Conservation (phyloP, 2,888 invertebrate genomes). For the Sisyra nigra region DNA sequence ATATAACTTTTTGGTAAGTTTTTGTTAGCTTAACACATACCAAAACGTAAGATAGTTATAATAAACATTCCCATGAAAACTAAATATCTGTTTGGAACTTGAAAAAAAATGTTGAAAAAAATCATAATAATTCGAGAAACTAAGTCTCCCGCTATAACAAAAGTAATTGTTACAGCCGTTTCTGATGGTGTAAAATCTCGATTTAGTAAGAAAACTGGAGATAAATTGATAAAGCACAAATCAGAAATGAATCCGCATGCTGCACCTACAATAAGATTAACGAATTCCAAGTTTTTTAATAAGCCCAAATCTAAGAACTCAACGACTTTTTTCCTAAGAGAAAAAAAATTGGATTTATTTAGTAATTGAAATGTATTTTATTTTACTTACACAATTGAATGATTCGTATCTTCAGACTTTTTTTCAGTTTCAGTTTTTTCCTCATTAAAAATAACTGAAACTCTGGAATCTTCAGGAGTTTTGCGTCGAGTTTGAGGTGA, state of each 20-base stretch:
- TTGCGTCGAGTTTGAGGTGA: no score
- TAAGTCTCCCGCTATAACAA: constrained; percentile 52
- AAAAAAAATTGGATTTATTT: background rate
- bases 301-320: constrained; percentile 44
- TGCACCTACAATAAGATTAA: constrained; percentile 53
- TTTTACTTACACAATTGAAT: background rate
- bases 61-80: constrained; percentile 40
- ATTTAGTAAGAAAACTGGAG: constrained; percentile 45
- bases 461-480: background rate
- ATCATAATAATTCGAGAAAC: constrained; percentile 47
- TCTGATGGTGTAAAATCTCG: constrained; percentile 38
- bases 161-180: constrained; percentile 49
- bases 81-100: constrained; percentile 43
- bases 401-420: background rate
- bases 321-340: constrained; percentile 22
- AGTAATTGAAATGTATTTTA: background rate
- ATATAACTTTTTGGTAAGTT: no score
- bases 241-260: constrained; percentile 52
- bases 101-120: constrained; percentile 39
- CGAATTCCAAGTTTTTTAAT: constrained; percentile 44
- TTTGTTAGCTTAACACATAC: no score
- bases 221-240: constrained; percentile 49
- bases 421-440: background rate
- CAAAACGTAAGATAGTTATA: no score
- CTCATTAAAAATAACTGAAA: background rate